Evolutionary conservation across 2,888 invertebrate genomes (phyloP), one percentile per base, ranked within the genome.

Genomic region (Drosophila nr. perissopoda): DNA sequence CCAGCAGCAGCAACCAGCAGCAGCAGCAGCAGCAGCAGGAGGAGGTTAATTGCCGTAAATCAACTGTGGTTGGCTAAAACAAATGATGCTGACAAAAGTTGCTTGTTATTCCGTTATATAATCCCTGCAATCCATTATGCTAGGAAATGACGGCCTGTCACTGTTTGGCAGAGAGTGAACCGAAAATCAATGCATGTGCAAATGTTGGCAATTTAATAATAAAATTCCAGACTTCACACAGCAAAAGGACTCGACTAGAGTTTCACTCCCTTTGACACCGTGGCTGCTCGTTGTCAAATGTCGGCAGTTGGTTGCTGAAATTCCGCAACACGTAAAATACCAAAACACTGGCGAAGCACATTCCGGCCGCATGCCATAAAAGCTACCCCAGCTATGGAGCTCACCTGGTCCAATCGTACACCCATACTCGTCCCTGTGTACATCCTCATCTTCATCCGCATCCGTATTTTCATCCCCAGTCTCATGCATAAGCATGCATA

Each of bases 321-420:
- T 83, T 87, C 87, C 87, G 76, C 76, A 82, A 77, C 83, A 82
- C 84, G 82, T 82, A 83, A 83, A 82, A 83, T 84, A 79, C 85
- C 81, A 60, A 56, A 62, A 71, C 53, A 66, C 53, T 57, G 71
- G 49, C 51, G 67, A 65, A 52, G 71, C 63, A 64, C 61, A 81
- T 81, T 79, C 81, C 79, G 54, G 70, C 65, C 70, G 68, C 70
- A 81, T 81, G 69, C 80, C 82, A 81, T 81, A 74, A 72, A 51
- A 68, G 62, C 8, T 33, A 29, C 42, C 27, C 53, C 21, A 25
- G 16, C 40, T 10, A 16, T 31, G 46, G 25, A 42, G 49, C 52
- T 64, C 54, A 74, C 75, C 76, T 72, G 64, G 52, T 34, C 46
- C 46, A 40, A 40, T 40, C 49, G 42, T 51, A 36, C 5, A 21